Base-by-base conservation (phyloP, 1,140 invertebrate genomes). In the Bombyx mori region DNA sequence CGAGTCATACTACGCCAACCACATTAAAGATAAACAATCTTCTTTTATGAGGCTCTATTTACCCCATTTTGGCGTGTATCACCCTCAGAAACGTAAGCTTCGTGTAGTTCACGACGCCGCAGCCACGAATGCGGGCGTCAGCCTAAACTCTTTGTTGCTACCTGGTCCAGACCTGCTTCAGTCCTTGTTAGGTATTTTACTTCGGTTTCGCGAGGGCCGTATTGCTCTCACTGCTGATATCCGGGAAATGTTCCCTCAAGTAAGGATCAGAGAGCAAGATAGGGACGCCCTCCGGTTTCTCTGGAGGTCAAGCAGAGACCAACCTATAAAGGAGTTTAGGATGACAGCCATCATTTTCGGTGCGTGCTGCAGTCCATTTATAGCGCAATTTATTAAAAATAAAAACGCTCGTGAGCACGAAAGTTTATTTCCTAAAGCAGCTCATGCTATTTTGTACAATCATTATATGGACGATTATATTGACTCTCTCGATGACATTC, bases 391-490 rank as follows among this genome's bases (percentile, higher is more conserved):
- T 42, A 58, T 68, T 18, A 65, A 59, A 50, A 63, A 63, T 43
- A 61, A 63, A 58, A 68, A 68, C 10, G 60, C 63, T 7, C 6
- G 53, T 12, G 44, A 64, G 10, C 75, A 66, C 61, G 35, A 48
- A 8, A 45, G 57, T 7, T 22, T 43, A 3, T 63, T 46, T 42
- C 74, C 76, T 0, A 6, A 44, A 10, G 76, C 78, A 2, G 72
- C 66, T 6, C 10, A 66, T 0, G 69, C 70, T 0, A 69, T 85
- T 7, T 35, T 46, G 1, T 12, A 73, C 1, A 61, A 65, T 18
- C 71, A 73, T 44, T 84, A 84, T 54, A 79, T 82, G 63, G 79
- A 82, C 57, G 83, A 84, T 56, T 80, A 73, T 50, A 62, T 84
- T 6, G 70, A 75, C 49, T 73, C 69, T 51, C 55, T 42, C 35